These are phyloP conservation scores for Anseranas semipalmata DNA, from an alignment of 2,113 vertebrate species.

Conservation along the genomic window DNA sequence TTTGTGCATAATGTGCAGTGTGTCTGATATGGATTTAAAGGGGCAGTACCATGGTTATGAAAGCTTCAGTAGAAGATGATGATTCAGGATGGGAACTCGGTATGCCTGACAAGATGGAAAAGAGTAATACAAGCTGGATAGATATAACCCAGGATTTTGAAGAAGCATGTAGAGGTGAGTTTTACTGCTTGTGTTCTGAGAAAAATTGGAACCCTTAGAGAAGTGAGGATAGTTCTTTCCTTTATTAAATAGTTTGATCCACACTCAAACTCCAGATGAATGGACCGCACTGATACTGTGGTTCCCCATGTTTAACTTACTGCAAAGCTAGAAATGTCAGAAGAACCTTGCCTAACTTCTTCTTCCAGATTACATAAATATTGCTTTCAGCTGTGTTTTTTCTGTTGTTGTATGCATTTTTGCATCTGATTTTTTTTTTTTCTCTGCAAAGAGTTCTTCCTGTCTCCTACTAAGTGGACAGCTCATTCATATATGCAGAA, in stretches of 20 bases:
- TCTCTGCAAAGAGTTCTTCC: neutral
- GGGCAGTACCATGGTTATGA: constrained; percentile 89
- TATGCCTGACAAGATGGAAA: constrained; percentile 93
- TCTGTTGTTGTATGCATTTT: accelerated
- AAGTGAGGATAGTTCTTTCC: neutral
- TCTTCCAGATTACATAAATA: neutral
- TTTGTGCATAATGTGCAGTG: neutral
- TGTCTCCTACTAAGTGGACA: neutral
- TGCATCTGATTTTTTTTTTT: neutral
- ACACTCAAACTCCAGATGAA: neutral
- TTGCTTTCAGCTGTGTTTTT: accelerated
- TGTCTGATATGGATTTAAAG: constrained; percentile 39
- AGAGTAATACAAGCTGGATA: constrained; percentile 90
- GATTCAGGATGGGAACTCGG: constrained; percentile 94
- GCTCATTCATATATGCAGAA: neutral
- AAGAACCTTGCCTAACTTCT: neutral
- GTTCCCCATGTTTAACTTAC: neutral
- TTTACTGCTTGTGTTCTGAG: neutral
- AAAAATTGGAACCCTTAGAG: neutral
- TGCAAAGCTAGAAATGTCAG: neutral
- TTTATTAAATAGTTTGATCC: neutral
- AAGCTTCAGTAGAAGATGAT: constrained; percentile 92
- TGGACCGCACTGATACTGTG: neutral
- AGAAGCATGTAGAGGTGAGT: constrained; percentile 91
- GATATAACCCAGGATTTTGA: constrained; percentile 96